Conservation (phyloP, 1,140 invertebrate species). For the Drosophila kohkoa region DNA sequence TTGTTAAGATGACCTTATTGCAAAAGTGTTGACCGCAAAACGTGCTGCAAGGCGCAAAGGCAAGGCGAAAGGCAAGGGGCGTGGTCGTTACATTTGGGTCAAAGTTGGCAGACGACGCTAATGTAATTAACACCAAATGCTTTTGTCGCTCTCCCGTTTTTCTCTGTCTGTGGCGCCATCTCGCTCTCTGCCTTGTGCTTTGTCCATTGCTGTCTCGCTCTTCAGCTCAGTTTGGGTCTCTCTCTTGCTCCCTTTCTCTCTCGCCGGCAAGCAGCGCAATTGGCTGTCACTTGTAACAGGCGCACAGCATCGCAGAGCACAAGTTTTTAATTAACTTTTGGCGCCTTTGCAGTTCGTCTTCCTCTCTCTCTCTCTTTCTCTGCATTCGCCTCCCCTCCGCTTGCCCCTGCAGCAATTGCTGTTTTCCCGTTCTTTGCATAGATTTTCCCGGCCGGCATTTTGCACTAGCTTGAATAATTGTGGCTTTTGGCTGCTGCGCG, state of each 20-base stretch:
- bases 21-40: conserved; percentile 77
- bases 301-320: conserved; percentile 42
- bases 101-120: conserved; percentile 58
- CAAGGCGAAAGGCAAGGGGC: background rate
- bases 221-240: background rate
- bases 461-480: conserved; percentile 35
- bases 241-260: conserved; percentile 44
- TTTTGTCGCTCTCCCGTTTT: background rate
- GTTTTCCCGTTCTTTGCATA: conserved; percentile 1
- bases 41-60: conserved; percentile 26
- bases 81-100: conserved; percentile 47
- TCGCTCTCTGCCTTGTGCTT: conserved; percentile 7
- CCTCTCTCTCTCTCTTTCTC: background rate
- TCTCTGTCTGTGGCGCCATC: background rate
- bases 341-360: conserved; percentile 20
- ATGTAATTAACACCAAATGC: conserved; percentile 68
- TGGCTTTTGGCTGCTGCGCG: conserved; percentile 42
- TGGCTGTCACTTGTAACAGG: conserved; percentile 74
- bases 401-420: background rate
- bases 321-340: conserved; percentile 75
- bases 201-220: conserved; percentile 28
- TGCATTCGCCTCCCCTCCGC: background rate
- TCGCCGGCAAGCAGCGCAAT: conserved; percentile 46
- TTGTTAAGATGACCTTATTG: conserved; percentile 67
- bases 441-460: conserved; percentile 20